phyloP scores from a whole-genome alignment of 2,888 invertebrate genomes.

The Onthophagus sagittarius region DNA sequence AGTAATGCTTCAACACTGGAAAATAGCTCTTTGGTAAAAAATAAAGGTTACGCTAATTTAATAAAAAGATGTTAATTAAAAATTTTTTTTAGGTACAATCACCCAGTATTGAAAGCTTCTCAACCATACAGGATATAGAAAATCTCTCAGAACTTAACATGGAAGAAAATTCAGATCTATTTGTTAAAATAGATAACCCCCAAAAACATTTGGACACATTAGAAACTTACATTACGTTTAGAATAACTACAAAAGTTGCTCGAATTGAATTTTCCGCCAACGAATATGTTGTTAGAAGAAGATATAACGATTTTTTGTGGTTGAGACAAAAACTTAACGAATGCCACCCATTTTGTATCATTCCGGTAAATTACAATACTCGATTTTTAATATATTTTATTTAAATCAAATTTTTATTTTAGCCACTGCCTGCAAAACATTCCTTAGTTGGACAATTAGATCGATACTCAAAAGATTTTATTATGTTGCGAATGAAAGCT shows the following conservation, averaged over 20 bases:
- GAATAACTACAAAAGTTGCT: conserved; percentile 64
- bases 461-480: conserved; percentile 68
- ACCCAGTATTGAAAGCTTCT: conserved; percentile 59
- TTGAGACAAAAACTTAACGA: conserved; percentile 61
- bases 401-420: conserved; percentile 13
- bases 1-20: conserved; percentile 42
- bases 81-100: conserved; percentile 52
- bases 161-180: conserved; percentile 57
- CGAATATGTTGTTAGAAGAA: conserved; percentile 62
- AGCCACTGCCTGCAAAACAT: conserved; percentile 70
- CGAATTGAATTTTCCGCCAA: conserved; percentile 60
- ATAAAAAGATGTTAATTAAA: conserved; percentile 7
- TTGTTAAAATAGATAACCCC: conserved; percentile 67
- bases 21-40: conserved; percentile 42
- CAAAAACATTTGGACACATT: conserved; percentile 68
- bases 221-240: conserved; percentile 68
- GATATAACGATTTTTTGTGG: conserved; percentile 73
- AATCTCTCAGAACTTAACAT: conserved; percentile 53
- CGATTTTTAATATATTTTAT: neutral
- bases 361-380: conserved; percentile 54
- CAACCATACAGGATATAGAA: conserved; percentile 57
- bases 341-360: conserved; percentile 62
- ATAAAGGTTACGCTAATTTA: neutral
- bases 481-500: conserved; percentile 61
- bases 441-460: conserved; percentile 63